These are phyloP conservation scores for Thecocarcelia acutangulata DNA, from an alignment of 2,888 invertebrate species.

Conservation along the genomic window DNA sequence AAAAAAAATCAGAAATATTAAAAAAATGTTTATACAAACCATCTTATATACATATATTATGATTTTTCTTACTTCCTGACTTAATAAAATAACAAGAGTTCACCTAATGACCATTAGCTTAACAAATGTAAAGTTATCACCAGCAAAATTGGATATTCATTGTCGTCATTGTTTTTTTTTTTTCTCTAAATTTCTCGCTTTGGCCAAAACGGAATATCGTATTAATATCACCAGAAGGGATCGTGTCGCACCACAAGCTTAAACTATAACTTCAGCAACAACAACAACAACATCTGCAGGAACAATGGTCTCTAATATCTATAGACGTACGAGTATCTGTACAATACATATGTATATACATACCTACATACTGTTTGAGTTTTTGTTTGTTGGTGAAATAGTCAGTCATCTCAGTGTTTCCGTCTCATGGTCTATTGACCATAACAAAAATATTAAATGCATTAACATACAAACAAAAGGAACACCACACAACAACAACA, in stretches of 20 bases:
- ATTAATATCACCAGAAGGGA: constrained; percentile 34
- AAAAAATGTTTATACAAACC: too few species aligned
- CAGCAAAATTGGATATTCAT: constrained; percentile 33
- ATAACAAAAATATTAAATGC: constrained; percentile 61
- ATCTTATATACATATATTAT: too few species aligned
- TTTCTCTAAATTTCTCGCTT: constrained; percentile 38
- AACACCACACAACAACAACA: constrained; percentile 17
- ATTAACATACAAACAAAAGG: constrained; percentile 53
- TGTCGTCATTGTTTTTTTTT: constrained; percentile 42
- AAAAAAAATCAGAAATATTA: too few species aligned
- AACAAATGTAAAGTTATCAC: constrained; percentile 23
- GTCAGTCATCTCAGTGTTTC: constrained; percentile 55
- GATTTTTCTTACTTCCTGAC: too few species aligned
- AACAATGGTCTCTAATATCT: constrained; percentile 29
- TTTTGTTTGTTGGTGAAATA: constrained; percentile 9
- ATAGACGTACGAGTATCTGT: neutral
- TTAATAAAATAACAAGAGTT: constrained; percentile 29
- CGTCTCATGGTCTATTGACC: constrained; percentile 69
- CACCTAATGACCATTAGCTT: constrained; percentile 61
- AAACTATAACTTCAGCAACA: constrained; percentile 3
- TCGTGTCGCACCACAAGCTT: constrained; percentile 24
- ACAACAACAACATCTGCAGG: constrained; percentile 5
- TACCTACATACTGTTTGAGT: constrained; percentile 11
- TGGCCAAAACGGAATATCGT: neutral
- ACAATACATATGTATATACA: neutral